phyloP scores from a whole-genome alignment of 2,888 invertebrate species.

The Luperina nickerlii region DNA sequence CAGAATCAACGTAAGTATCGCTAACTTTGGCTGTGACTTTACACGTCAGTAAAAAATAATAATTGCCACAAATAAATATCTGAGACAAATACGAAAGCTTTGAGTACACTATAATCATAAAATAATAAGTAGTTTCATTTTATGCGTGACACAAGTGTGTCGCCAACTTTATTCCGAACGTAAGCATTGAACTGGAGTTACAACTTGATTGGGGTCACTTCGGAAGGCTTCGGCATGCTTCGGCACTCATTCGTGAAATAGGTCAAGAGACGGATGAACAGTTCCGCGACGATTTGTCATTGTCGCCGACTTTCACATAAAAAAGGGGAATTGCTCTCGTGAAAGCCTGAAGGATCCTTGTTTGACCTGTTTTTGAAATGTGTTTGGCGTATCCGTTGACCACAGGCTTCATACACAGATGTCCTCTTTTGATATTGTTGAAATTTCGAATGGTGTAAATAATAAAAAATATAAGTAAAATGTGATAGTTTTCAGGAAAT shows the following conservation, averaged over 20 bases:
- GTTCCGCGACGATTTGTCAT: conserved; percentile 68
- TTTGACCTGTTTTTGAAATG: conserved; percentile 55
- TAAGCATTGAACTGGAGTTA: conserved; percentile 59
- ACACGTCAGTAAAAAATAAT: neutral
- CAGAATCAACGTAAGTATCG: neutral
- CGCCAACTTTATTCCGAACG: conserved; percentile 37
- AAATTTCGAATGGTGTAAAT: neutral
- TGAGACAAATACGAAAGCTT: conserved; percentile 1
- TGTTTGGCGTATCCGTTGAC: conserved; percentile 41
- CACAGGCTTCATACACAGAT: conserved; percentile 37
- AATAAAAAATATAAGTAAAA: neutral
- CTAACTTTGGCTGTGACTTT: neutral
- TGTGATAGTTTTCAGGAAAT: neutral
- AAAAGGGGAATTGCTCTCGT: conserved; percentile 62
- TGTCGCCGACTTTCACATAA: conserved; percentile 62
- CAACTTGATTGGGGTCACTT: conserved; percentile 43
- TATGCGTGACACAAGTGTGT: conserved; percentile 30
- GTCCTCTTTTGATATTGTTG: conserved; percentile 28
- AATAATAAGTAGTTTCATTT: conserved; percentile 30
- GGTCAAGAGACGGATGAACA: conserved; percentile 73
- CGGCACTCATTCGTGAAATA: conserved; percentile 70
- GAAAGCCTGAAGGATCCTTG: conserved; percentile 32
- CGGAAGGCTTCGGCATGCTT: conserved; percentile 68
- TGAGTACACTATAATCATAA: conserved; percentile 38
- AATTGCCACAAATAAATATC: neutral